These are phyloP conservation scores for Gadus macrocephalus DNA, from an alignment of 2,113 vertebrate species.

Conservation along the genomic window DNA sequence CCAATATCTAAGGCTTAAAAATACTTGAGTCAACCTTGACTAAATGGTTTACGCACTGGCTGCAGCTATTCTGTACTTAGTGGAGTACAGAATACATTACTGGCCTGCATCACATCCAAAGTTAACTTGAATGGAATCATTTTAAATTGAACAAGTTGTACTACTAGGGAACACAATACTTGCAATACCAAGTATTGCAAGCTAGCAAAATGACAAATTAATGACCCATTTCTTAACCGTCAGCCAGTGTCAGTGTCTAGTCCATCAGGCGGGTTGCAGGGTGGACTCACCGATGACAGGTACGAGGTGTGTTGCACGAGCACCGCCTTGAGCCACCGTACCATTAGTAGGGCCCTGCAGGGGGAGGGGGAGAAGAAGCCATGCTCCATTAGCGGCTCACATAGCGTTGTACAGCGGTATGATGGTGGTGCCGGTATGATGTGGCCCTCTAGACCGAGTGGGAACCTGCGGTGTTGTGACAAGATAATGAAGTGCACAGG, in stretches of 20 bases:
- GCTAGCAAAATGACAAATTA: too few relatives aligned
- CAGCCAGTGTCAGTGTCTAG: not conserved
- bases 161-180: too few relatives aligned
- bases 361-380: not conserved
- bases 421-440: not conserved
- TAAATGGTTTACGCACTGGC: too few relatives aligned
- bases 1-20: too few relatives aligned
- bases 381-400: not conserved
- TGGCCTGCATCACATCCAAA: too few relatives aligned
- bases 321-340: slow-evolving; percentile 91
- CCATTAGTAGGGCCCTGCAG: slow-evolving; percentile 84
- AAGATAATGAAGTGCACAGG: slow-evolving; percentile 3
- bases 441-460: not conserved
- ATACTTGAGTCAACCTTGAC: too few relatives aligned
- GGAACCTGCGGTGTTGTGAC: not conserved
- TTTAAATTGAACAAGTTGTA: too few relatives aligned
- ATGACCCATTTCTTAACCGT: not conserved
- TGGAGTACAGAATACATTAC: too few relatives aligned
- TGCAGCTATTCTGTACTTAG: too few relatives aligned
- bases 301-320: slow-evolving; percentile 91
- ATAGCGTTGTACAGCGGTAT: not conserved
- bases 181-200: too few relatives aligned
- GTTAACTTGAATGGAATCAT: too few relatives aligned
- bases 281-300: slow-evolving; percentile 86
- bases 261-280: not conserved